A percentile compares a stretch with the other conserved stretches of the same genome.
These are phyloP conservation scores for Congeria kusceri DNA, from an alignment of 2,888 invertebrate genomes.

Conservation along the genomic window DNA sequence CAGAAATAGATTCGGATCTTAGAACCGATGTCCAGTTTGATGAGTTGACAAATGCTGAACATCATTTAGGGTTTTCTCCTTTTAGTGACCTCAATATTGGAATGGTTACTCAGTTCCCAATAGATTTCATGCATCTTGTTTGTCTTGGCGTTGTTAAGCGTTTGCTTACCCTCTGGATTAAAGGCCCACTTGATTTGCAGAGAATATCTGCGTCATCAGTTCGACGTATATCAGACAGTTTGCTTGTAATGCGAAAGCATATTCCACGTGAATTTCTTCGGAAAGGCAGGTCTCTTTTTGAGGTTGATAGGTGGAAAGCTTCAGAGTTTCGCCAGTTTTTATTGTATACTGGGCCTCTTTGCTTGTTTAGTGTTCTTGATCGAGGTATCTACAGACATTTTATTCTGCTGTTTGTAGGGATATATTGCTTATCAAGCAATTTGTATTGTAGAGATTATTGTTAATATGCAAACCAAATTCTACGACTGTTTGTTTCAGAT, in stretches of 20 bases:
- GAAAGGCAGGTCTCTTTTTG: constrained; percentile 62
- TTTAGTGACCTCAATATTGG: constrained; percentile 53
- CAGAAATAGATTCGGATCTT: constrained; percentile 28
- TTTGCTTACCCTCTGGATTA: constrained; percentile 60
- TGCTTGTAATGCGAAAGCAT: constrained; percentile 25
- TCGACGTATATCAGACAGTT: constrained; percentile 49
- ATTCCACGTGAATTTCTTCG: constrained; percentile 69
- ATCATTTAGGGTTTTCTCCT: constrained; percentile 66
- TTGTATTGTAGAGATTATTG: constrained; percentile 12
- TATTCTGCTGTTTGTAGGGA: constrained; percentile 62
- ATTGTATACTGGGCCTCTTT: constrained; percentile 71
- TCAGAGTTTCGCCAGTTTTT: constrained; percentile 75
- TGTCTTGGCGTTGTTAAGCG: constrained; percentile 75
- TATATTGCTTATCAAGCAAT: constrained; percentile 59
- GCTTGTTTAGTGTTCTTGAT: constrained; percentile 52
- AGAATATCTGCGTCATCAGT: constrained; percentile 3
- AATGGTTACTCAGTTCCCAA: constrained; percentile 68
- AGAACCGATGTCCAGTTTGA: constrained; percentile 60
- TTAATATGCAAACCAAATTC: constrained; percentile 49
- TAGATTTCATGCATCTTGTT: constrained; percentile 81
- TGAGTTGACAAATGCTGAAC: constrained; percentile 52
- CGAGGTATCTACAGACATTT: constrained; percentile 64
- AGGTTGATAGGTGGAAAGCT: constrained; percentile 74
- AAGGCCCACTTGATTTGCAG: constrained; percentile 44
- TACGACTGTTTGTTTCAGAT: constrained; percentile 58